Base-by-base conservation (phyloP, 2,888 invertebrate species). In the Drosophila paracracens region DNA sequence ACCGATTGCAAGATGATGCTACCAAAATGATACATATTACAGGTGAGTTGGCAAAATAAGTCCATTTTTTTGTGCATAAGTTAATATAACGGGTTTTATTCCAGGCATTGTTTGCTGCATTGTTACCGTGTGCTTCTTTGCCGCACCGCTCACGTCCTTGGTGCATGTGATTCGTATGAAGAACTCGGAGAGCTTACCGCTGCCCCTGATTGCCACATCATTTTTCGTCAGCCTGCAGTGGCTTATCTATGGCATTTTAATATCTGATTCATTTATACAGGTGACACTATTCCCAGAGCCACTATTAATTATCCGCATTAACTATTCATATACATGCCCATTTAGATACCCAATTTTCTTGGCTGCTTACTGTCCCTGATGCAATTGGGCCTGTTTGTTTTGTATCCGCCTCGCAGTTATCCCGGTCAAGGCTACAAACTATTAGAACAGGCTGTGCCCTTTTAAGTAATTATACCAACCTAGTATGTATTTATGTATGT, bases 131-230 rank as follows among this genome's bases (percentile, higher is more conserved):
- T 89, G 97, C 73, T 97, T 97, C 87, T 96, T 97, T 91, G 97
- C 96, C 29, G 96, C 98, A 16, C 98, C 98, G 7, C 94, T 98
- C 81, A 96, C 96, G 60, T 96, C 96, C 91, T 92, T 98, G 81
- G 94, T 96, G 40, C 96, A 98, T 94, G 98, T 99, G 6, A 94
- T 98, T 62, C 95, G 94, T 92, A 95, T 96, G 8, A 96, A 96
- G 92, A 97, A 95, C 92, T 96, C 97, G 0, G 97, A 98, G 88
- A 96, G 96, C 91, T 94, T 99, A 85, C 98, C 98, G 35, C 97
- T 98, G 91, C 97, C 97, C 6, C 94, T 98, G 90, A 98, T 98
- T 92, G 93, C 96, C 50, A 95, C 96, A 91, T 96, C 97, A 43
- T 96, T 98, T 92, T 93, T 97, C 60, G 97, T 97, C 8, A 96